Percentiles rank a stretch among this genome's conserved stretches.
Evolutionary conservation across 2,113 vertebrate genomes (phyloP).

Genomic region (Monarcha castaneiventris): DNA sequence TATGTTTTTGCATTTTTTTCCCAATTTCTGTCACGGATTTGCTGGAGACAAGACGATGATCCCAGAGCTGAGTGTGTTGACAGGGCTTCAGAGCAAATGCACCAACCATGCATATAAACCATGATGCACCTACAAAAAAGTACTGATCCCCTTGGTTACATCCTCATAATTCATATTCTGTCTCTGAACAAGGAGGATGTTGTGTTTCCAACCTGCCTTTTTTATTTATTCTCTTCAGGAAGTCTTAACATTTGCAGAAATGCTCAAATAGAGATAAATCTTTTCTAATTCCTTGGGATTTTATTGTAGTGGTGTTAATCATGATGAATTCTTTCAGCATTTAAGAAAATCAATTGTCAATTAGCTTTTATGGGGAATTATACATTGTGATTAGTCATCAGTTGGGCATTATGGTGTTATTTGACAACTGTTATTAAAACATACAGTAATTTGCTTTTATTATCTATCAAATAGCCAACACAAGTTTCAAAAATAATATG

Average conservation of each 20-base stretch:
- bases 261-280: constrained; percentile 60
- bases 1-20: accelerated
- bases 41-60: not conserved
- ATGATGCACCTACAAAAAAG: not conserved
- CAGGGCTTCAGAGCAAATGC: not conserved
- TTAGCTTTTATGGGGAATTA: constrained; percentile 70
- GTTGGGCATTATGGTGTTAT: constrained; percentile 47
- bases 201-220: constrained; percentile 20
- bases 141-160: not conserved
- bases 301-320: constrained; percentile 49
- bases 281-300: constrained; percentile 64
- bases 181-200: not conserved
- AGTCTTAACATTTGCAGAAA: constrained; percentile 55
- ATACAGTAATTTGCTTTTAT: constrained; percentile 70
- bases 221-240: constrained; percentile 10
- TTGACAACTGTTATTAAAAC: constrained; percentile 69
- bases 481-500: constrained; percentile 54
- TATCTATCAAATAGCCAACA: constrained; percentile 64
- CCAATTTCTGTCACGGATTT: not conserved
- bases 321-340: constrained; percentile 67
- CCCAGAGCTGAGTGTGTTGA: not conserved
- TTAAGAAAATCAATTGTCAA: constrained; percentile 71
- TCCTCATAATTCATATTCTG: not conserved
- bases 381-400: constrained; percentile 43
- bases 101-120: accelerated